phyloP scores from a whole-genome alignment of 2,888 invertebrate genomes.

The Folsomia candida region DNA sequence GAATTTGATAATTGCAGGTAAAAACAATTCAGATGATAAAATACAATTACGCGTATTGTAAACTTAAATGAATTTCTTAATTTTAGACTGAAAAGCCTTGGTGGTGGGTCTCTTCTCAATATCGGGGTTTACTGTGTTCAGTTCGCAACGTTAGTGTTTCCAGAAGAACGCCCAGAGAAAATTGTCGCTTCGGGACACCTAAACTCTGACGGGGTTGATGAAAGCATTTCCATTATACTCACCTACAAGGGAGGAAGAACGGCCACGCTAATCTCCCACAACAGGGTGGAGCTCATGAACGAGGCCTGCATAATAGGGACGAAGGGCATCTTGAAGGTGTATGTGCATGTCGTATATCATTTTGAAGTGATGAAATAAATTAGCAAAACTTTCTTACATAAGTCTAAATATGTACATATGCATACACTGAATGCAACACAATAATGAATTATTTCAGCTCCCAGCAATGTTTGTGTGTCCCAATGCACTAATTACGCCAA shows the following conservation, averaged over 20 bases:
- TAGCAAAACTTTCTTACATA: background rate
- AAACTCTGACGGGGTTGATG: constrained; percentile 70
- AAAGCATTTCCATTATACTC: constrained; percentile 65
- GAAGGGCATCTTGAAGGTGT: constrained; percentile 65
- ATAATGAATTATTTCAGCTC: constrained; percentile 39
- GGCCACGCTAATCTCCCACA: constrained; percentile 64
- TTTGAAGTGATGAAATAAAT: background rate
- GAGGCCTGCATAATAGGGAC: constrained; percentile 67
- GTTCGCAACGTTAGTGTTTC: constrained; percentile 67
- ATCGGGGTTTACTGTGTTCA: constrained; percentile 77
- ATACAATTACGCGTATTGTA: too few relatives aligned
- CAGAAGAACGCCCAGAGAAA: constrained; percentile 63
- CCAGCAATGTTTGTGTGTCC: constrained; percentile 71
- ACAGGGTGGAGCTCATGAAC: constrained; percentile 61
- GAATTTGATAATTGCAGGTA: constrained; percentile 35
- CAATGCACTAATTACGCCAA: constrained; percentile 65
- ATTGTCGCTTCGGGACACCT: constrained; percentile 68
- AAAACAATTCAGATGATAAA: too few relatives aligned
- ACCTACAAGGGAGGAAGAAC: constrained; percentile 64
- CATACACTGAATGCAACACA: too few relatives aligned
- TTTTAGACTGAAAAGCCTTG: constrained; percentile 65
- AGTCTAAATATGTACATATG: too few relatives aligned
- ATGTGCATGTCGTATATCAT: background rate
- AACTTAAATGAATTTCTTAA: background rate
- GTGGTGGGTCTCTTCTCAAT: constrained; percentile 73